Conservation (phyloP, 2,113 vertebrate species). For the Leucosticte australis region DNA sequence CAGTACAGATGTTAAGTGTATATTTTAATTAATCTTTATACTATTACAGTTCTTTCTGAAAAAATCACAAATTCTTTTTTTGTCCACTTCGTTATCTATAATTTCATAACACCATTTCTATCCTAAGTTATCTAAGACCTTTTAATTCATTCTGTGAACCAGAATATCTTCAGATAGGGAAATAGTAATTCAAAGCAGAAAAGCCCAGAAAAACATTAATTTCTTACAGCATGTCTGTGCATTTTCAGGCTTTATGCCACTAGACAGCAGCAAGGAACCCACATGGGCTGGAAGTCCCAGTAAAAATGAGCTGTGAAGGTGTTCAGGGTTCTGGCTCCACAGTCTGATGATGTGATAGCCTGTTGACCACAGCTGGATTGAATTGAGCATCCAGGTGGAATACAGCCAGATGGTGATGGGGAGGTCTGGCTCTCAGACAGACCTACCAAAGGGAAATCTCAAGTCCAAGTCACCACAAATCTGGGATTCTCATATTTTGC, state of each 20-base stretch:
- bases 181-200: neutral
- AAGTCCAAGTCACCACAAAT: neutral
- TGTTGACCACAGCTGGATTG: neutral
- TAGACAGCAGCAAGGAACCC: neutral
- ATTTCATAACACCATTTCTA: neutral
- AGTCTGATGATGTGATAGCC: neutral
- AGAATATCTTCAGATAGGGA: neutral
- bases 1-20: neutral
- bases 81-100: neutral
- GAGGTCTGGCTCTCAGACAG: neutral
- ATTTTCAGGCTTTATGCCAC: neutral
- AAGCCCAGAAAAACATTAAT: neutral
- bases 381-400: neutral
- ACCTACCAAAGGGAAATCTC: neutral
- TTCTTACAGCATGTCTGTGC: neutral
- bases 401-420: neutral
- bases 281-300: neutral
- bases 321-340: neutral
- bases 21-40: neutral
- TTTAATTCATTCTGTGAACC: neutral
- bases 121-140: neutral
- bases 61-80: neutral
- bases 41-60: neutral
- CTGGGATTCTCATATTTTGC: neutral
- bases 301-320: neutral